Evolutionary conservation across 2,113 vertebrate genomes (phyloP).

Genomic region (Trematocara macrostoma): DNA sequence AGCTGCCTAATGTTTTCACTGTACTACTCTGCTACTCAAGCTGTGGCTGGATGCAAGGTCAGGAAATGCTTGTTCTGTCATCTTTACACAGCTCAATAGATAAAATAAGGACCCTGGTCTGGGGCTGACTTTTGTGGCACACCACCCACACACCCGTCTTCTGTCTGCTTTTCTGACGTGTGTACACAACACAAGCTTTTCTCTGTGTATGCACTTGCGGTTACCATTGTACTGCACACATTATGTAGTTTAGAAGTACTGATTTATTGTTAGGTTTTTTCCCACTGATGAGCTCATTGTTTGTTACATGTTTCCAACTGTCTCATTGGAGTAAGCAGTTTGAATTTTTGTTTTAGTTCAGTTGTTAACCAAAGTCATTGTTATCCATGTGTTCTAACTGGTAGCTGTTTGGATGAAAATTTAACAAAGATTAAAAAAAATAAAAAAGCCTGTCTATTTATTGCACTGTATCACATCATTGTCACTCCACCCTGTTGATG

Average conservation of each 20-base stretch:
- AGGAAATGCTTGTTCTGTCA: slow-evolving; percentile 4
- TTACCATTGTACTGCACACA: background rate
- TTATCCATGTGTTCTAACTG: background rate
- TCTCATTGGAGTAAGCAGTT: background rate
- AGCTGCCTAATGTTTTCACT: slow-evolving; percentile 15
- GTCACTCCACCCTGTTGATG: background rate
- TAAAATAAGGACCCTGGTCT: slow-evolving; percentile 28
- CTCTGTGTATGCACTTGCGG: background rate
- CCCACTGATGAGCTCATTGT: background rate
- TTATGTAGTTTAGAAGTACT: background rate
- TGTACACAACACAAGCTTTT: background rate
- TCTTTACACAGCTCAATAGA: slow-evolving; percentile 26
- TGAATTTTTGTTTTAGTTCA: background rate
- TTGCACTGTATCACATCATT: background rate
- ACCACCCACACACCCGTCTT: slow-evolving; percentile 16
- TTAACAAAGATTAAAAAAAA: background rate
- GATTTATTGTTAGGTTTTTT: background rate
- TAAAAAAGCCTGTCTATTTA: background rate
- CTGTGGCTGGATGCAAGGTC: slow-evolving; percentile 1
- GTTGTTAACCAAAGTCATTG: background rate
- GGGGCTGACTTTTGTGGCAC: background rate
- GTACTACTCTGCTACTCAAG: background rate
- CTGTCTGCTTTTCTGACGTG: background rate
- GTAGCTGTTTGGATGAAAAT: background rate
- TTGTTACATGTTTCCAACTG: background rate